Evolutionary conservation across 2,113 vertebrate species (phyloP), one percentile per base, ranked within the genome.

Genomic region (Cervus canadensis): DNA sequence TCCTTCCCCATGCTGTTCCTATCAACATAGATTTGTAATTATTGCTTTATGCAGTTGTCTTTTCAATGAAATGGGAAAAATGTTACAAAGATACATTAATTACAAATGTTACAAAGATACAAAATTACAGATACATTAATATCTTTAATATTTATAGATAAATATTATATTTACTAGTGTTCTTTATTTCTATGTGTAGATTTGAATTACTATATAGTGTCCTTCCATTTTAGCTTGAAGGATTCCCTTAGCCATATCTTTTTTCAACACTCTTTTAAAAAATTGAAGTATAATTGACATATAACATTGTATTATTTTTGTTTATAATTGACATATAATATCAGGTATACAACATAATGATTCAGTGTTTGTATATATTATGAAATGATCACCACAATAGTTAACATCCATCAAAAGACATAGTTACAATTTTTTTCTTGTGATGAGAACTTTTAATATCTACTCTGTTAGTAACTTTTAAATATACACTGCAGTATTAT

Each of bases 21-120:
- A 19, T 50, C 50, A 59, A 88, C 62, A 92, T 30, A 87, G 86
- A 89, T 62, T 50, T 57, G 48, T 93, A 95, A 76, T 74, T 57
- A 76, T 79, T 92, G 76, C 67, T 95, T 95, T 93, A 64, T 76
- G 52, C 43, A 86, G 14, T 93, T 91, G 12, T 67, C 36, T 94
- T 54, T 91, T 71, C 43, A 54, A 87, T 81, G 25, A 54, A 9
- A 54, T 87, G 83, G 76, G 19, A 84, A 48, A 56, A 95, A 78
- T 40, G 5, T 95, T 91, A 15, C 7, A 60, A 76, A 95, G 67
- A 62, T 57, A 59, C 33, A 89, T 94, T 96, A 67, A 62, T 67
- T 67, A 36, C 64, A 36, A 67, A 67, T 67, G 17, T 36, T 36
- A 36, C 9, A 36, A 71, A 71, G 67, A 36, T 40, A 23, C 67